These are phyloP conservation scores for Troides oblongomaculatus DNA, from an alignment of 2,888 invertebrate species.

Conservation along the genomic window DNA sequence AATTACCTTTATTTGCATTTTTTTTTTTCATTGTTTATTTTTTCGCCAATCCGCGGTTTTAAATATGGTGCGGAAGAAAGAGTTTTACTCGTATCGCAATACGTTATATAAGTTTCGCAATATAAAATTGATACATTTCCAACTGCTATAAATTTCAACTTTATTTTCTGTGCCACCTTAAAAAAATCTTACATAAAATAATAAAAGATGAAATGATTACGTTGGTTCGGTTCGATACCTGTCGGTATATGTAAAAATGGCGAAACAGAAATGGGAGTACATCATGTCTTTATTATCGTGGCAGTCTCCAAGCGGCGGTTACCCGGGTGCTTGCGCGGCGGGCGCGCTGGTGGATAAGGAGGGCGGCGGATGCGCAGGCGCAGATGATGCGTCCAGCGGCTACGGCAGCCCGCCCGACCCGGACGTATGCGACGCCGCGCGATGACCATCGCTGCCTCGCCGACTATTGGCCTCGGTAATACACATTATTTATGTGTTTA, in stretches of 20 bases:
- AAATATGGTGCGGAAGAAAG: slow-evolving; percentile 4
- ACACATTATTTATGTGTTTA: not conserved
- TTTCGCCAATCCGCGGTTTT: slow-evolving; percentile 10
- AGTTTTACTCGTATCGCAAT: no score
- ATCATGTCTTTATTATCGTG: not conserved
- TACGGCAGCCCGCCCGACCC: slow-evolving; percentile 88
- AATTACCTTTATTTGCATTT: slow-evolving; percentile 43
- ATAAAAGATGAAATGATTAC: not conserved
- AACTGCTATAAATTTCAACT: no score
- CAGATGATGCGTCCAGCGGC: slow-evolving; percentile 88
- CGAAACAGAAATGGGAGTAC: not conserved
- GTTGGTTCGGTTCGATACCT: not conserved
- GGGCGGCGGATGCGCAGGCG: slow-evolving; percentile 68
- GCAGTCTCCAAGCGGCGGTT: slow-evolving; percentile 71
- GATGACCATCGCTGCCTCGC: slow-evolving; percentile 74
- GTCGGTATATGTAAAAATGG: not conserved
- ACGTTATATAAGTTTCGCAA: no score
- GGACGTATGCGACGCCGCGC: slow-evolving; percentile 79
- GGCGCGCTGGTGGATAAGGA: slow-evolving; percentile 64
- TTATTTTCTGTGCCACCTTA: not conserved
- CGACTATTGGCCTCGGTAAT: slow-evolving; percentile 72
- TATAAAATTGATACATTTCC: no score
- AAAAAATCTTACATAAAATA: not conserved
- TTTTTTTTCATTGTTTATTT: slow-evolving; percentile 18
- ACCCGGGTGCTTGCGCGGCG: slow-evolving; percentile 58